These are phyloP conservation scores for Pedionomus torquatus DNA, from an alignment of 2,113 vertebrate species.

Conservation along the genomic window DNA sequence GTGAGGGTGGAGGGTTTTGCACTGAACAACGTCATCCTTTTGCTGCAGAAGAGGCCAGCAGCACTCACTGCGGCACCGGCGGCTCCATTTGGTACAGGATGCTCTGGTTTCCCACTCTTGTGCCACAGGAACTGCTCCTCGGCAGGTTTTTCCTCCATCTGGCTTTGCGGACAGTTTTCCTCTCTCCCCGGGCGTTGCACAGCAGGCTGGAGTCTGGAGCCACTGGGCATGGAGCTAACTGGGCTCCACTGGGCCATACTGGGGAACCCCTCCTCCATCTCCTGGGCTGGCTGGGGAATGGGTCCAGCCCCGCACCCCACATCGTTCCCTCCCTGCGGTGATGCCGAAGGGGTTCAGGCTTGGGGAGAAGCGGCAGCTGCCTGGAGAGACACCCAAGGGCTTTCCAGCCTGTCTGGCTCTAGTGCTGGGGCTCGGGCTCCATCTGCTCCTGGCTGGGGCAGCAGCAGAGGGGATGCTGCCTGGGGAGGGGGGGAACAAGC, in stretches of 20 bases:
- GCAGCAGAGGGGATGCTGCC: not conserved
- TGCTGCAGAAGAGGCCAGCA: not conserved
- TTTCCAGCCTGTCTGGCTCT: not conserved
- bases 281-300: not conserved
- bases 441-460: slow-evolving; percentile 19
- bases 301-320: not conserved
- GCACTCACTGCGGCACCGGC: not conserved
- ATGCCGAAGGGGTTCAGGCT: not conserved
- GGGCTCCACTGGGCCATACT: not conserved
- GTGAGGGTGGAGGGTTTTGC: not conserved
- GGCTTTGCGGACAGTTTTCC: not conserved
- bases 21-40: not conserved
- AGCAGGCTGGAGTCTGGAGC: not conserved
- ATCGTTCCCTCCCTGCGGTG: not conserved
- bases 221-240: not conserved
- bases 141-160: not conserved
- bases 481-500: not conserved
- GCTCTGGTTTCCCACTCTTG: not conserved
- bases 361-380: not conserved
- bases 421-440: not conserved
- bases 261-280: not conserved
- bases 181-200: not conserved
- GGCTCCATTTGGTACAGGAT: not conserved
- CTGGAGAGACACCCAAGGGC: not conserved
- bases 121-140: not conserved